Conservation (phyloP, 2,888 invertebrate species). For the Muschampia plurimacula region DNA sequence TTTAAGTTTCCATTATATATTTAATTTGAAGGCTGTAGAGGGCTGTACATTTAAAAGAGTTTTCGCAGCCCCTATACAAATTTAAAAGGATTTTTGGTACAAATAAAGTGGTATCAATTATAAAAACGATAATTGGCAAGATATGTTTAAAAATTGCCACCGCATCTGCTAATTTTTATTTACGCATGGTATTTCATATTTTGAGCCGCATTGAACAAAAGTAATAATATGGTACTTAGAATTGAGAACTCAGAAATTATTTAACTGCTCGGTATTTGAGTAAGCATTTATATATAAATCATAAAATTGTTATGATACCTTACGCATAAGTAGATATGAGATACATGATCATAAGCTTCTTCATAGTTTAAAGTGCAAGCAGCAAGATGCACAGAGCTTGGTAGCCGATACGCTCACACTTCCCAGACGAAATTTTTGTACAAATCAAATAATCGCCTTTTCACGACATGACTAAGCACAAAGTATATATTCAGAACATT, state of each 20-base stretch:
- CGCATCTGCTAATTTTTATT: conserved; percentile 38
- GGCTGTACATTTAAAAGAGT: not conserved
- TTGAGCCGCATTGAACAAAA: conserved; percentile 40
- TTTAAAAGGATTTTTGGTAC: conserved; percentile 28
- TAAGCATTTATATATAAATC: conserved; percentile 39
- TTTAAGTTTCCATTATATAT: not conserved
- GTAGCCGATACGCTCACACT: conserved; percentile 83
- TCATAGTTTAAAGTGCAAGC: conserved; percentile 71
- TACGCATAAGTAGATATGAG: conserved; percentile 44
- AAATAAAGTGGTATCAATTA: conserved; percentile 32
- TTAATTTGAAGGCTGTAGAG: conserved; percentile 3
- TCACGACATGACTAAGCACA: conserved; percentile 78
- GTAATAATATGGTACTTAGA: conserved; percentile 38
- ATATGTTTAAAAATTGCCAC: conserved; percentile 22
- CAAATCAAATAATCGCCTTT: conserved; percentile 67
- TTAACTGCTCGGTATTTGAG: conserved; percentile 38
- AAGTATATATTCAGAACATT: conserved; percentile 65
- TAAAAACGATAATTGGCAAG: conserved; percentile 13
- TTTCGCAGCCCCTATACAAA: conserved; percentile 4
- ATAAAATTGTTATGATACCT: conserved; percentile 36
- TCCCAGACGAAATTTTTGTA: conserved; percentile 78
- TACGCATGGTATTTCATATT: conserved; percentile 39
- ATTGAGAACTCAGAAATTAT: conserved; percentile 30
- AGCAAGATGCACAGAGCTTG: conserved; percentile 81
- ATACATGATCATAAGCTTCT: conserved; percentile 73